These are phyloP conservation scores for Actenoides lindsayi DNA, from an alignment of 2,113 vertebrate genomes.

Conservation along the genomic window DNA sequence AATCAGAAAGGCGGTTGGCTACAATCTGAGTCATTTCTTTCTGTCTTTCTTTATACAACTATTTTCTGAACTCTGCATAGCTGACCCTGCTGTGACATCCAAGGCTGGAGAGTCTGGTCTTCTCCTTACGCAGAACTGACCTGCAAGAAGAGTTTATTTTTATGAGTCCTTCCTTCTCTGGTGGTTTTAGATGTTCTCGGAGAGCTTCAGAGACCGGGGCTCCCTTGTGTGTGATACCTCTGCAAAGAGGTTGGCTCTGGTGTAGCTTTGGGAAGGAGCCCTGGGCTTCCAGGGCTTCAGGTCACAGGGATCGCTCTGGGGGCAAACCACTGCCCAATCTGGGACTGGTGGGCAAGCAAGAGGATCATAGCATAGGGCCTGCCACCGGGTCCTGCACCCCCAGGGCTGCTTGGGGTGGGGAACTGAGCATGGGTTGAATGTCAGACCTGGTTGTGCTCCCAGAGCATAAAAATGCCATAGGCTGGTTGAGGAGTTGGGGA, in stretches of 20 bases:
- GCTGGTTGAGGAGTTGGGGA: neutral
- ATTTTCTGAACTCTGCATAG: constrained; percentile 24
- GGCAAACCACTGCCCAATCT: neutral
- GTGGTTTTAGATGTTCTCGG: neutral
- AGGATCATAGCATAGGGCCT: neutral
- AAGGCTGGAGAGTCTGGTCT: neutral
- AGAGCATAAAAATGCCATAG: neutral
- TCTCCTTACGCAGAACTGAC: neutral
- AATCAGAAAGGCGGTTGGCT: constrained; percentile 7
- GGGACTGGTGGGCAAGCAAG: neutral
- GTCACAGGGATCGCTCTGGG: neutral
- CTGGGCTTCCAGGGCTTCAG: neutral
- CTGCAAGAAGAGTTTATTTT: neutral
- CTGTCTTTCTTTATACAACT: constrained; percentile 13
- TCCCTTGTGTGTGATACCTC: neutral
- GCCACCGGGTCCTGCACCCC: rapidly evolving
- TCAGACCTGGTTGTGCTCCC: neutral
- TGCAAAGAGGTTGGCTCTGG: neutral
- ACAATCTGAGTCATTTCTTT: constrained; percentile 16
- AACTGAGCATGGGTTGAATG: neutral
- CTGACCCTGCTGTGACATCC: neutral
- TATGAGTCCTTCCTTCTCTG: neutral
- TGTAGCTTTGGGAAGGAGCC: neutral
- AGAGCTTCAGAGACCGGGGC: neutral
- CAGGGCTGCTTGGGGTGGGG: rapidly evolving